Evolutionary conservation across 2,888 invertebrate species (phyloP), one percentile per base, ranked within the genome.

Genomic region (Ichneumoninae sp.): DNA sequence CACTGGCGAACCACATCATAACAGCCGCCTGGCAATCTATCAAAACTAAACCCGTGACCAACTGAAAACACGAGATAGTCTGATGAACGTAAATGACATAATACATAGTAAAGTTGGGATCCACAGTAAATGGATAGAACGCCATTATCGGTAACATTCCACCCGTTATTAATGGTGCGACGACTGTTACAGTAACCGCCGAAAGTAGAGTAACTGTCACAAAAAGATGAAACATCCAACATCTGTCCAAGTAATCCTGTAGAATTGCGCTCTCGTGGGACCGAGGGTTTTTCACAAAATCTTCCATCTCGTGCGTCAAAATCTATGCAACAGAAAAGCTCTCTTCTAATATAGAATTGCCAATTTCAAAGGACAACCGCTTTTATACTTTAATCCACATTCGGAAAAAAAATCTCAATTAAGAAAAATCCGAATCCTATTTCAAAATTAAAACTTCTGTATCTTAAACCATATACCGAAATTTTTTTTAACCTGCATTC

Each of bases 1-100:
- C 86, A 22, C 85, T 77, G 0, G 79, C 57, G 47, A 86, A 90
- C 90, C 89, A 90, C 30, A 90, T 19, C 5, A 88, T 57, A 0
- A 88, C 8, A 16, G 87, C 88, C 10, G 87, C 69, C 16, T 87
- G 87, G 76, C 87, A 85, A 78, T 90, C 89, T 1, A 86, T 50
- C 3, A 84, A 71, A 26, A 88, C 70, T 33, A 7, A 33, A 26
- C 81, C 85, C 10, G 87, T 73, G n/a, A 71, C 22, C 54, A 33
- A 76, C 33, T 78, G 70, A 30, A 86, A 52, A 4, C 65, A 68
- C 26, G 66, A 71, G 13, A 86, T 26, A 5, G 60, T 30, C 50
- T 87, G 86, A 30, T 87, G 83, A 0, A 77, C 1, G 26, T 84
- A 86, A 5, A 33, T 10, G 3, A 63, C 7, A 63, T n/a, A 63